Percentiles rank a stretch among this genome's conserved stretches.
Evolutionary conservation across 2,888 invertebrate genomes (phyloP).

Genomic region (Drosophila monieri): DNA sequence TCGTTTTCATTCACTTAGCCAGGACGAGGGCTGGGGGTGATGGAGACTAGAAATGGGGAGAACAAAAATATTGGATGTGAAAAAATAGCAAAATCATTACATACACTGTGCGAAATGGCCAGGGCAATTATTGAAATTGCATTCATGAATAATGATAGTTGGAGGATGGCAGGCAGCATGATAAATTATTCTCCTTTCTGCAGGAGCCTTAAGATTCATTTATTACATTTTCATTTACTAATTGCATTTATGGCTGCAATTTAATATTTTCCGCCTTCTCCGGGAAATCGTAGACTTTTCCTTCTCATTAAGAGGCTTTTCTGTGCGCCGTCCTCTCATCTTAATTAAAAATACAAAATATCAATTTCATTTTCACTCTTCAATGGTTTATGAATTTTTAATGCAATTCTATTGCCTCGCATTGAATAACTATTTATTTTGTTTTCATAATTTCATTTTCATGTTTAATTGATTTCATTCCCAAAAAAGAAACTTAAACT

Average conservation of each 20-base stretch:
- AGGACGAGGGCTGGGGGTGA: neutral
- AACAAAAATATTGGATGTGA: neutral
- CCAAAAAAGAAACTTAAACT: slow-evolving; percentile 3
- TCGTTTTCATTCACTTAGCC: slow-evolving; percentile 68
- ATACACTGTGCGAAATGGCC: slow-evolving; percentile 15
- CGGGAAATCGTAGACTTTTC: neutral
- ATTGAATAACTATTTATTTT: neutral
- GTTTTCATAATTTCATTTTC: slow-evolving; percentile 9
- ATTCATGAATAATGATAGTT: slow-evolving; percentile 7
- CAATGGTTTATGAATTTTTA: neutral
- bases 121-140: slow-evolving; percentile 7
- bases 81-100: slow-evolving; percentile 26
- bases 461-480: neutral
- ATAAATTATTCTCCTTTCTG: slow-evolving; percentile 3
- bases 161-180: neutral
- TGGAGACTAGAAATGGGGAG: neutral
- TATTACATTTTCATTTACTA: neutral
- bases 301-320: neutral
- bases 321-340: neutral
- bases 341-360: neutral
- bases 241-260: neutral
- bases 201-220: neutral
- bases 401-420: neutral
- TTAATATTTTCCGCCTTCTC: neutral
- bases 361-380: neutral